These are phyloP conservation scores for Macroteleia sp. DNA, from an alignment of 2,888 invertebrate genomes.

Conservation along the genomic window DNA sequence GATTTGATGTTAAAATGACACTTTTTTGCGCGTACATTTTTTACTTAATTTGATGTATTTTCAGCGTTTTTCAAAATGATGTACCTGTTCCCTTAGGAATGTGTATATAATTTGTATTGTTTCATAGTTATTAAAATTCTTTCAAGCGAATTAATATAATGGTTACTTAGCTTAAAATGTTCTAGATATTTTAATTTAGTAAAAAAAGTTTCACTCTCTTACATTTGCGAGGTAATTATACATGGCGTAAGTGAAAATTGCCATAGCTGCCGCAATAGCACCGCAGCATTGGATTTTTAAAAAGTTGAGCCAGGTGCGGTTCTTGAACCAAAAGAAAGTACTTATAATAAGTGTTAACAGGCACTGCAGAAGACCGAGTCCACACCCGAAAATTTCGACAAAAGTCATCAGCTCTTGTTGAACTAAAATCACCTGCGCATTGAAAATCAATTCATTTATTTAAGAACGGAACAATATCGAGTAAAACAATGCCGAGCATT, in stretches of 20 bases:
- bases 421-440: slow-evolving; percentile 73
- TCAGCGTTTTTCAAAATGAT: too few species aligned
- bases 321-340: slow-evolving; percentile 84
- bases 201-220: slow-evolving; percentile 45
- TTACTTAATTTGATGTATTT: too few species aligned
- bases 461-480: neutral
- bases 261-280: slow-evolving; percentile 89
- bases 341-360: slow-evolving; percentile 84
- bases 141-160: too few species aligned
- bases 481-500: slow-evolving; percentile 8
- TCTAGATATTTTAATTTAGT: too few species aligned
- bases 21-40: too few species aligned
- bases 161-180: too few species aligned
- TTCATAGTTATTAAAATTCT: too few species aligned
- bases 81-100: too few species aligned
- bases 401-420: slow-evolving; percentile 78
- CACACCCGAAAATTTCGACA: slow-evolving; percentile 85
- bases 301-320: slow-evolving; percentile 86
- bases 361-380: slow-evolving; percentile 85
- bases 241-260: slow-evolving; percentile 85
- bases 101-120: too few species aligned
- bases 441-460: slow-evolving; percentile 22
- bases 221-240: slow-evolving; percentile 81
- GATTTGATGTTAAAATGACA: too few species aligned
- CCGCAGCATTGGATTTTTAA: slow-evolving; percentile 89